A percentile compares a stretch with the other conserved stretches of the same genome.
These are phyloP conservation scores for Catalaphyllia jardinei DNA, from an alignment of 64 coral and sea anemone species.

Conservation along the genomic window DNA sequence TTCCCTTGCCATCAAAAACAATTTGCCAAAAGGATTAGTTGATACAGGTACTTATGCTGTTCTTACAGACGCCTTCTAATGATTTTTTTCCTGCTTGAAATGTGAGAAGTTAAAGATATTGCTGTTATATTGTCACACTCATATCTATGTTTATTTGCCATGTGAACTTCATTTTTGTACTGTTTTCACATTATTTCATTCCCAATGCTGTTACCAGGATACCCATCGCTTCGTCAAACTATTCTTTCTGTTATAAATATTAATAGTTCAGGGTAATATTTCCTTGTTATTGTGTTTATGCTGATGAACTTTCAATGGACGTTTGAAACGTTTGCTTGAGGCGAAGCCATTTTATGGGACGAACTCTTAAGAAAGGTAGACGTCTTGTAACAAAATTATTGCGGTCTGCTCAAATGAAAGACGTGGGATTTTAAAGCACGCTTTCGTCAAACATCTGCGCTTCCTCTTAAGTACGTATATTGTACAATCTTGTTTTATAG, in stretches of 20 bases:
- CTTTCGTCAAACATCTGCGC: not conserved
- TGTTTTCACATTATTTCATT: not conserved
- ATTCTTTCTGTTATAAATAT: constrained; percentile 29
- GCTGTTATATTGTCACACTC: not conserved
- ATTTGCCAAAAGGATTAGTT: no score
- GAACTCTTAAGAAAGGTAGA: not conserved
- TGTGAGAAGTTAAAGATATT: not conserved
- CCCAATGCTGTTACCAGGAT: constrained; percentile 14
- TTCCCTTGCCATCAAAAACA: no score
- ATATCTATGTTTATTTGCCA: not conserved
- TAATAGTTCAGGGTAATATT: constrained; percentile 1
- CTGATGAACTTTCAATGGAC: not conserved
- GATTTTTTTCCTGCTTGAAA: no score
- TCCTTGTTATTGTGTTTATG: constrained; percentile 3
- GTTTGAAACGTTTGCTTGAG: not conserved
- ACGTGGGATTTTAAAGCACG: not conserved
- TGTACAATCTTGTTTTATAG: not conserved
- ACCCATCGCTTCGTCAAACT: constrained; percentile 14
- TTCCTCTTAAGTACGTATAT: not conserved
- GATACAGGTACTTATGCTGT: no score
- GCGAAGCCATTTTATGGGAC: not conserved
- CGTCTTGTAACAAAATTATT: not conserved
- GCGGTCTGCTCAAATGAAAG: not conserved
- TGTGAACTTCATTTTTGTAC: not conserved
- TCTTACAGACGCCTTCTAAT: no score